Conservation (phyloP, 1,140 invertebrate species). For the Hydropsyche tenuis region DNA sequence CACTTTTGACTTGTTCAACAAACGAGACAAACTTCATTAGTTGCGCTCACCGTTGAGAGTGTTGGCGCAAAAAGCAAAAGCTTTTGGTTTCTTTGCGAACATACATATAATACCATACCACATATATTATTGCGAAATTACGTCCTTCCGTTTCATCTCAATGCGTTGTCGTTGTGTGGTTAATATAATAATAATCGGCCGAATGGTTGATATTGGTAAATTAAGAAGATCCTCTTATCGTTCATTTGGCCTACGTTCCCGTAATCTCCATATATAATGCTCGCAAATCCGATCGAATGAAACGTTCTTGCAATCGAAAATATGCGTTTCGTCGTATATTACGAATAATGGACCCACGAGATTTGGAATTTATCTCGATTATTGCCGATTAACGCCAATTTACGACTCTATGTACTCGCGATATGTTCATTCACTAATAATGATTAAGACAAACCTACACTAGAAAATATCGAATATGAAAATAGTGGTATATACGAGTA, state of each 20-base stretch:
- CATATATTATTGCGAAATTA: too few relatives aligned
- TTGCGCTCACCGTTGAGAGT: neutral
- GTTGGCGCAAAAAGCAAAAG: constrained; percentile 8
- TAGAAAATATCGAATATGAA: too few relatives aligned
- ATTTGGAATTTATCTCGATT: neutral
- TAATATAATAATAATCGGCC: neutral
- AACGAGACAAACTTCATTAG: constrained; percentile 28
- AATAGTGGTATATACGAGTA: too few relatives aligned
- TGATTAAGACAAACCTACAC: too few relatives aligned
- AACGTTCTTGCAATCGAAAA: too few relatives aligned
- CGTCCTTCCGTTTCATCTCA: too few relatives aligned
- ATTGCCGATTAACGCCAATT: neutral
- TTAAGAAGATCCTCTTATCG: constrained; percentile 20
- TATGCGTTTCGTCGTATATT: too few relatives aligned
- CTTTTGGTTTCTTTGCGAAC: neutral
- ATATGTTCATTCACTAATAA: too few relatives aligned
- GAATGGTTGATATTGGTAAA: neutral
- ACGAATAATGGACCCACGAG: too few relatives aligned
- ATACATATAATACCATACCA: too few relatives aligned
- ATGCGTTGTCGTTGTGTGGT: too few relatives aligned
- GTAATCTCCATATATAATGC: constrained; percentile 8
- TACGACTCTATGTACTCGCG: too few relatives aligned
- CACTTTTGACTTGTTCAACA: constrained; percentile 28
- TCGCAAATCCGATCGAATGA: neutral
- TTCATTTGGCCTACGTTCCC: neutral